phyloP scores from a whole-genome alignment of 2,888 invertebrate genomes.

The Dichetophora obliterata region DNA sequence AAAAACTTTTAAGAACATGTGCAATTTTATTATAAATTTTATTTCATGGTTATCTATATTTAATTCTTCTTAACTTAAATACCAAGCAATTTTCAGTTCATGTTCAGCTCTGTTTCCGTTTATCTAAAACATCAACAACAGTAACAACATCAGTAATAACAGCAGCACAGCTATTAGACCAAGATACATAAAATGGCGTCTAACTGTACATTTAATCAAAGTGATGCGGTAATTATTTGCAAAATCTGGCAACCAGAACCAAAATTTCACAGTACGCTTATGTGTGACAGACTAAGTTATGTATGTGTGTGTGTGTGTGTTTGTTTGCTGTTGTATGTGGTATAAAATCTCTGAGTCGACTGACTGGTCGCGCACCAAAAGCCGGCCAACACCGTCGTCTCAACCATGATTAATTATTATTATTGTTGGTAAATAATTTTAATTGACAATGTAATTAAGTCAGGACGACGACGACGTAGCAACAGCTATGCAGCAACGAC shows the following conservation, averaged over 20 bases:
- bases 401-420: conserved; percentile 23
- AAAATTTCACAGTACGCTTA: not conserved
- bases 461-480: not conserved
- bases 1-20: too few relatives aligned
- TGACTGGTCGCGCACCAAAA: not conserved
- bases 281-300: not conserved
- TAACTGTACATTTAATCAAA: conserved; percentile 12
- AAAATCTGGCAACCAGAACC: conserved; percentile 26
- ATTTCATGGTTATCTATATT: too few relatives aligned
- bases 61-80: too few relatives aligned
- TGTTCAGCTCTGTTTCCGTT: too few relatives aligned
- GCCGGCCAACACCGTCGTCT: not conserved
- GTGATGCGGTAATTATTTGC: conserved; percentile 29
- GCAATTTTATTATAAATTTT: too few relatives aligned
- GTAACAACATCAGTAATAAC: not conserved
- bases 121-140: too few relatives aligned
- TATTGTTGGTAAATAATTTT: conserved; percentile 28
- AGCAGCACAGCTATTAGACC: not conserved
- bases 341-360: not conserved
- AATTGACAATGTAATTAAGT: conserved; percentile 36
- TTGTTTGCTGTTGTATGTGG: not conserved
- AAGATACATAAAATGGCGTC: conserved; percentile 8
- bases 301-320: not conserved
- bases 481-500: not conserved
- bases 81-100: too few relatives aligned